Evolutionary conservation across 2,797 vertebrate genomes (phyloP), one percentile per base, ranked within the genome.

Genomic region (Arremon brunneinucha): DNA sequence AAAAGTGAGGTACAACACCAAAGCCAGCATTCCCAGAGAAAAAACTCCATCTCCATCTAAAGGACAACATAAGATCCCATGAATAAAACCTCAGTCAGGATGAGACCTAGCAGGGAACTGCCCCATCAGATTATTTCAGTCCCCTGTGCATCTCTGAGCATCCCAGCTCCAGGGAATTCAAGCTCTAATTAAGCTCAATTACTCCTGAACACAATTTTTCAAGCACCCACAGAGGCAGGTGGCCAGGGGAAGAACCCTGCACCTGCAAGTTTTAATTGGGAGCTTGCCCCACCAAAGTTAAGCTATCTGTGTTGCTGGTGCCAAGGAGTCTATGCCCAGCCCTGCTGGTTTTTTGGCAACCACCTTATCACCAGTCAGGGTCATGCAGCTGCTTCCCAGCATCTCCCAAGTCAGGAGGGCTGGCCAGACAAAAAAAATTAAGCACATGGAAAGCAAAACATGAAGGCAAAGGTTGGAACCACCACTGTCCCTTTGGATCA

Each of bases 141-240:
- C 12, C 23, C 28, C 6, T 3, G 0, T 11, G 17, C 50, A 57
- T 12, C 49, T 43, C 59, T 3, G 30, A 91, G 60, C 79, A 86
- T 22, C 90, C 32, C 34, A 32, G 65, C 83, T 44, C n/a, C 1
- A 2, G 26, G 77, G 56, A 91, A 86, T 69, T 68, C 60, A 55
- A 30, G 19, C 44, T 52, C 63, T 89, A 69, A 95, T 90, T 67
- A 91, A 17, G 28, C 39, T 74, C 49, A 82, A 47, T 94, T 89
- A 93, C 41, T 82, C 53, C 83, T 81, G 62, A 50, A 90, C 95
- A 93, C 41, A 63, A 16, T 44, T 88, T 86, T 94, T 71, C 71
- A 75, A 69, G 69, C n/a, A 55, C 75, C 28, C 81, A 60, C 12
- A 0, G 0, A 50, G 75, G 75, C 56, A 75, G 77, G 69, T 41